These are phyloP conservation scores for Myotis vivesi DNA, from an alignment of 2,797 vertebrate species.

Conservation along the genomic window DNA sequence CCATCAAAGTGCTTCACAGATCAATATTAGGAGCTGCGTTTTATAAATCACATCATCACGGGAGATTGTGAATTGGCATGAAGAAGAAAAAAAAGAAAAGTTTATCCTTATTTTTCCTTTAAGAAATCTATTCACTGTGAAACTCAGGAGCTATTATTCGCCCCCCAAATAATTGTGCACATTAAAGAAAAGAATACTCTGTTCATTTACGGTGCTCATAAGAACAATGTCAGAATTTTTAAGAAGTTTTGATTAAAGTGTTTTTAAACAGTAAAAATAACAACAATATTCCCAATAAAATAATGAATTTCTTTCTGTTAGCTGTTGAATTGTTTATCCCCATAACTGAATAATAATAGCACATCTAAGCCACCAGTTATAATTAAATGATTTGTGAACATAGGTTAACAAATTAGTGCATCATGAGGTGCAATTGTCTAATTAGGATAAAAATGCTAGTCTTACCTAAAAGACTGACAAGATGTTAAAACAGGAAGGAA, in stretches of 20 bases:
- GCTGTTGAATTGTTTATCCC: conserved; percentile 83
- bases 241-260: conserved; percentile 65
- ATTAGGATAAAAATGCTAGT: conserved; percentile 83
- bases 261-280: conserved; percentile 71
- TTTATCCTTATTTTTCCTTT: neutral
- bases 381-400: conserved; percentile 87
- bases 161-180: neutral
- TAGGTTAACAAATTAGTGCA: conserved; percentile 87
- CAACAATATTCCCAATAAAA: conserved; percentile 79
- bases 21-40: conserved; percentile 52
- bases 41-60: conserved; percentile 49
- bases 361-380: conserved; percentile 83
- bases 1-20: conserved; percentile 43
- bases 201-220: neutral
- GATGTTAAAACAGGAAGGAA: conserved; percentile 73
- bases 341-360: conserved; percentile 83
- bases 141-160: conserved; percentile 6
- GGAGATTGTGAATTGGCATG: conserved; percentile 1
- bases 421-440: conserved; percentile 85
- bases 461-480: conserved; percentile 79
- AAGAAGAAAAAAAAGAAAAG: neutral
- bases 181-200: conserved; percentile 8
- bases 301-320: conserved; percentile 83
- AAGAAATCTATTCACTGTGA: conserved; percentile 7
- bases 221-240: conserved; percentile 42